Evolutionary conservation across 2,113 vertebrate genomes (phyloP).

Genomic region (Blennius ocellaris): DNA sequence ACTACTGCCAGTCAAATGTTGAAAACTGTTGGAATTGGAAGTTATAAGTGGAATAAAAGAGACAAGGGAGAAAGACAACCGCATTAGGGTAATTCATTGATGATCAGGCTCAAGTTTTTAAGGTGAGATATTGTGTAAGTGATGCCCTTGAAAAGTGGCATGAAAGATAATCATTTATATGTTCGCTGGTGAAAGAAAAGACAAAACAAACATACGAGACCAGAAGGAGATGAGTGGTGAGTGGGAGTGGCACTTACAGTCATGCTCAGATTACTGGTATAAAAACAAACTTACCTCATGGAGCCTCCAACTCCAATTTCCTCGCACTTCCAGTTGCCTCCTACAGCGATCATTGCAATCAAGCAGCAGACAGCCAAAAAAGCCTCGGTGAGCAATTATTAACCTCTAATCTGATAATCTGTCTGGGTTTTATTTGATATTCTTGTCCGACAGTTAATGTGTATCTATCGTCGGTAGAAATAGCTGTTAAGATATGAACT

Average conservation of each 20-base stretch:
- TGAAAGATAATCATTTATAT: neutral
- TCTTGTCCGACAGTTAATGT: neutral
- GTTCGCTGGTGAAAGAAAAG: neutral
- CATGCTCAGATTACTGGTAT: slow-evolving; percentile 22
- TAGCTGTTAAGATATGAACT: slow-evolving; percentile 9
- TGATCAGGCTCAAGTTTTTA: too few species aligned
- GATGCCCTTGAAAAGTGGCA: too few species aligned
- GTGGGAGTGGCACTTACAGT: slow-evolving; percentile 6
- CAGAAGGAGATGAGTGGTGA: neutral
- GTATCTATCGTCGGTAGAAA: slow-evolving; percentile 16
- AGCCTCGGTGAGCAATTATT: neutral
- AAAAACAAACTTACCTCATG: slow-evolving; percentile 44
- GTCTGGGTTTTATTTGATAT: slow-evolving; percentile 2
- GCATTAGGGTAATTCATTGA: too few species aligned
- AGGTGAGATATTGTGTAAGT: too few species aligned
- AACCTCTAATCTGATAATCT: slow-evolving; percentile 22
- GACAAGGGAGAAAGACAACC: too few species aligned
- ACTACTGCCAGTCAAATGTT: too few species aligned
- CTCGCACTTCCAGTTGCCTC: slow-evolving; percentile 17
- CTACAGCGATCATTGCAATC: slow-evolving; percentile 3
- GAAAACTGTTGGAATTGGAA: too few species aligned
- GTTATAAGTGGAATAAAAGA: too few species aligned
- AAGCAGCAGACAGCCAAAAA: slow-evolving; percentile 6
- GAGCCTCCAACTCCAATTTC: slow-evolving; percentile 49
- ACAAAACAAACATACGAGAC: neutral